Evolutionary conservation across 2,797 vertebrate species (phyloP).

Genomic region (Crax fasciolata): DNA sequence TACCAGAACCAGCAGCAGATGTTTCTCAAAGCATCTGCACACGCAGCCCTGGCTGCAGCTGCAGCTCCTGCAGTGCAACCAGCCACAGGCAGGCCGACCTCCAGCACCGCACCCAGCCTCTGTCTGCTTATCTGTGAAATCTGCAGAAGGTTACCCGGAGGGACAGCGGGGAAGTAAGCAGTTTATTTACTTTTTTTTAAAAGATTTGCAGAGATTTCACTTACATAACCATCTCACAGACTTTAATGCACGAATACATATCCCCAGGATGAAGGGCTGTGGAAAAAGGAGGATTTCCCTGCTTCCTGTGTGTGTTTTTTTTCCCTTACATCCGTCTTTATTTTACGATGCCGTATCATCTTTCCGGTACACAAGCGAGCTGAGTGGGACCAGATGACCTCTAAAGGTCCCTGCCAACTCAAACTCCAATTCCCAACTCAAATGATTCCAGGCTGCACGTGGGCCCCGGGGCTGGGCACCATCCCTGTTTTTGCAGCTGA

Average conservation of each 20-base stretch:
- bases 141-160: constrained; percentile 24
- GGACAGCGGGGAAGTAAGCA: constrained; percentile 14
- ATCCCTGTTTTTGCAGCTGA: background rate
- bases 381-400: background rate
- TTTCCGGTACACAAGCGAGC: background rate
- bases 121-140: background rate
- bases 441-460: background rate
- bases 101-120: background rate
- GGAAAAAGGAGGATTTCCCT: background rate
- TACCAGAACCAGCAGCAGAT: constrained; percentile 23
- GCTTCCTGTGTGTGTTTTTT: background rate
- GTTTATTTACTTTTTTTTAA: background rate
- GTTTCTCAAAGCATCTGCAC: background rate
- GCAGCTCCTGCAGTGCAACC: background rate
- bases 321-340: background rate
- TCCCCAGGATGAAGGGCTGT: constrained; percentile 59
- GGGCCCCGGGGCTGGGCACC: background rate
- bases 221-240: constrained; percentile 44
- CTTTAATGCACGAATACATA: constrained; percentile 27
- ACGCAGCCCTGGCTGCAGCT: background rate
- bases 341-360: background rate
- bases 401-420: no score
- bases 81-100: background rate
- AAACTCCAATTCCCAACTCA: no score
- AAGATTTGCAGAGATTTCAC: constrained; percentile 70